Percentiles rank a stretch among this genome's conserved stretches.
Conservation (phyloP, 2,797 vertebrate species). For the Sebastes taczanowskii region DNA sequence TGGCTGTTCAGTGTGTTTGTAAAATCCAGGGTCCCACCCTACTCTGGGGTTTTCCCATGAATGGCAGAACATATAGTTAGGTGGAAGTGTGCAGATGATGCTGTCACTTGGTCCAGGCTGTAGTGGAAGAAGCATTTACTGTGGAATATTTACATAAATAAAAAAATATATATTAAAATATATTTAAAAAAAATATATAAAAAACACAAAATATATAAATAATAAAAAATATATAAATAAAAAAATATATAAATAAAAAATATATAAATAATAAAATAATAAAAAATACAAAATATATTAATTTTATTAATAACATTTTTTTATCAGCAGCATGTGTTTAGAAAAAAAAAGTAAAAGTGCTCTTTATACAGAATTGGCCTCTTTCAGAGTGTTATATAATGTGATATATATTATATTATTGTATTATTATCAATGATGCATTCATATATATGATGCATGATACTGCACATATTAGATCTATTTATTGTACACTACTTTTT, state of each 20-base stretch:
- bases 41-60: slow-evolving; percentile 80
- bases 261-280: neutral
- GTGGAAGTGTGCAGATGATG: slow-evolving; percentile 58
- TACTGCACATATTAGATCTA: no score
- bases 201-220: no score
- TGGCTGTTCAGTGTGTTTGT: slow-evolving; percentile 56
- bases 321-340: neutral
- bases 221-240: no score
- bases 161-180: neutral
- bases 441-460: no score
- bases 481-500: no score
- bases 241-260: no score
- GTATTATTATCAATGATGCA: no score
- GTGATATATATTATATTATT: neutral
- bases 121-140: neutral
- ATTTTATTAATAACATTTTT: no score
- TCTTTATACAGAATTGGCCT: neutral
- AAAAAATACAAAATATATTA: no score
- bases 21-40: slow-evolving; percentile 15
- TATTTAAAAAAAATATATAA: no score
- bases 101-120: neutral
- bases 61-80: slow-evolving; percentile 61
- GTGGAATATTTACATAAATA: neutral
- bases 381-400: neutral
- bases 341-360: neutral